Evolutionary conservation across 1,140 invertebrate genomes (phyloP), one percentile per base, ranked within the genome.

Genomic region (Parapsyche elsis): DNA sequence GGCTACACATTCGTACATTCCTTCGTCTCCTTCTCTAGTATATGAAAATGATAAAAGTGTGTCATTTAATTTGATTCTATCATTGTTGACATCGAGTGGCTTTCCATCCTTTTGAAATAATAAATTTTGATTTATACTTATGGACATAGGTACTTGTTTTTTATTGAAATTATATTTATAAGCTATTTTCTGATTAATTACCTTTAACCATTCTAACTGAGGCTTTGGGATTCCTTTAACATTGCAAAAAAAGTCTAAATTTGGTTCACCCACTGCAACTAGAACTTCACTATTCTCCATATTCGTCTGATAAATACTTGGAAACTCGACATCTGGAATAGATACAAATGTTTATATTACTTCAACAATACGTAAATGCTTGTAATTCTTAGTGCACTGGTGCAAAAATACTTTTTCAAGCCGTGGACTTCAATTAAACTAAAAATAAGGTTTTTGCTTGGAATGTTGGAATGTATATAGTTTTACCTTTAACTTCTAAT

Each of bases 161-260:
- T 38, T 38, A 4, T 38, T n/a, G 49, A 5, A 53, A 53, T 53
- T 2, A 4, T 4, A 61, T 61, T 61, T 16, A 59, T 10, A 9
- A 16, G 53, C 5, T 14, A 71, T 53, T 45, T 46, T 23, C 53
- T 81, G 7, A 61, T 77, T 59, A 76, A 21, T 75, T 86, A 88
- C 88, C 81, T 88, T 89, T 9, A 84, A 87, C 88, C 88, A 89
- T 0, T 80, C 83, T 5, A 87, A 76, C 9, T 16, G 79, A 5
- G 88, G 88, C 73, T 64, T 81, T 4, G 88, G 88, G 81, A 85
- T 86, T 57, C 88, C 88, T 23, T 75, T 44, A 0, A 79, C 84
- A 14, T 80, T 67, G 81, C 88, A 89, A 5, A 80, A 81, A 0
- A 88, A 84, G 21, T 78, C n/a, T 10, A 84, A 46, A 71, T 83